Percentiles rank a stretch among this genome's conserved stretches.
Conservation (phyloP, 2,888 invertebrate genomes). For the Megaustenia siamemsis region DNA sequence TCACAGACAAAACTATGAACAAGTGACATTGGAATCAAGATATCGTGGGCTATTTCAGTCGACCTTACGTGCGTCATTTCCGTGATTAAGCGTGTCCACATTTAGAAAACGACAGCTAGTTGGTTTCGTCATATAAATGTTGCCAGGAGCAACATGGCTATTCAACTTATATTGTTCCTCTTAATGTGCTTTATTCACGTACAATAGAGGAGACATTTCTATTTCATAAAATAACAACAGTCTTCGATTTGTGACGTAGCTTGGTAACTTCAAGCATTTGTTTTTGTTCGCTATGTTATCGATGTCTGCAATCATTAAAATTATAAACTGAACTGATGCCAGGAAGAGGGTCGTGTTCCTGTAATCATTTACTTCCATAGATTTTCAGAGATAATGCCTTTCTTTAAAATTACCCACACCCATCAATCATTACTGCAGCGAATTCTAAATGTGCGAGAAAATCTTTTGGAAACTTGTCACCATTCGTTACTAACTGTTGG, state of each 20-base stretch:
- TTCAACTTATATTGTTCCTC: not conserved
- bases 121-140: not conserved
- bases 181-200: not conserved
- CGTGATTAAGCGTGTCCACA: not conserved
- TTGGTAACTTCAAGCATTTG: not conserved
- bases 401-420: not conserved
- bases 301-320: not conserved
- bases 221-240: not conserved
- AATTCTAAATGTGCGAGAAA: not conserved
- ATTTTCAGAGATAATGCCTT: not conserved
- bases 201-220: not conserved
- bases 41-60: not conserved
- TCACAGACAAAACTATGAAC: too few relatives aligned
- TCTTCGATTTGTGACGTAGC: not conserved
- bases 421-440: constrained; percentile 10
- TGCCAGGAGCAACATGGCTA: not conserved
- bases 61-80: constrained; percentile 1
- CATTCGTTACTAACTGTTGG: too few relatives aligned
- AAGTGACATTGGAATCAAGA: too few relatives aligned
- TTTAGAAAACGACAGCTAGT: not conserved
- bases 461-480: not conserved
- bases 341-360: not conserved
- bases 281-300: not conserved
- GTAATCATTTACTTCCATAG: not conserved
- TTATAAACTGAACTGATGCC: not conserved